Conservation (phyloP, 2,113 vertebrate species). For the Aspiorhynchus laticeps region DNA sequence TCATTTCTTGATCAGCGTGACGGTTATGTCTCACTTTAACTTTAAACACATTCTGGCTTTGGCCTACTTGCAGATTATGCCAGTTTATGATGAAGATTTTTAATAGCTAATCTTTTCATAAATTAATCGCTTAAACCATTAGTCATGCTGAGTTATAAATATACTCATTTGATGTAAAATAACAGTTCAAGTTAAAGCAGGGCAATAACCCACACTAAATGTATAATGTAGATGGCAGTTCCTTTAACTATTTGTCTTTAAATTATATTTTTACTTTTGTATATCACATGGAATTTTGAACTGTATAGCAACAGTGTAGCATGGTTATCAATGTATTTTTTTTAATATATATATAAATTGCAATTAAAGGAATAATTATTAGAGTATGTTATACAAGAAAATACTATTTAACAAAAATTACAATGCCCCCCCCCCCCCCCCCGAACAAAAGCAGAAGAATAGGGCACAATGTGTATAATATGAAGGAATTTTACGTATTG, state of each 20-base stretch:
- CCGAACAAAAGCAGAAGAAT: too few species aligned
- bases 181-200: neutral
- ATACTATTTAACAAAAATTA: too few species aligned
- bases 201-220: neutral
- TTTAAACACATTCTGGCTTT: neutral
- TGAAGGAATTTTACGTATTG: too few species aligned
- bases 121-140: conserved; percentile 25
- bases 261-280: neutral
- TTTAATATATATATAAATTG: too few species aligned
- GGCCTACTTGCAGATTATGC: neutral
- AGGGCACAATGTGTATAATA: too few species aligned
- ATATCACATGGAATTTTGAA: neutral
- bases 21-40: neutral
- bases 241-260: neutral
- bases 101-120: conserved; percentile 17
- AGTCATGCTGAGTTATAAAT: conserved; percentile 21
- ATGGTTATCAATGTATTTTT: neutral
- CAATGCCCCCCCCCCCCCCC: too few species aligned
- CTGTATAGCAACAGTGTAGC: neutral
- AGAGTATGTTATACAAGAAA: too few species aligned
- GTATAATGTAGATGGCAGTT: neutral
- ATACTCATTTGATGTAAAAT: conserved; percentile 3
- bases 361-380: too few species aligned
- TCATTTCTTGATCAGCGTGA: neutral
- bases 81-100: neutral